Base-by-base conservation (phyloP, 2,113 vertebrate genomes). In the Peucedramus taeniatus region DNA sequence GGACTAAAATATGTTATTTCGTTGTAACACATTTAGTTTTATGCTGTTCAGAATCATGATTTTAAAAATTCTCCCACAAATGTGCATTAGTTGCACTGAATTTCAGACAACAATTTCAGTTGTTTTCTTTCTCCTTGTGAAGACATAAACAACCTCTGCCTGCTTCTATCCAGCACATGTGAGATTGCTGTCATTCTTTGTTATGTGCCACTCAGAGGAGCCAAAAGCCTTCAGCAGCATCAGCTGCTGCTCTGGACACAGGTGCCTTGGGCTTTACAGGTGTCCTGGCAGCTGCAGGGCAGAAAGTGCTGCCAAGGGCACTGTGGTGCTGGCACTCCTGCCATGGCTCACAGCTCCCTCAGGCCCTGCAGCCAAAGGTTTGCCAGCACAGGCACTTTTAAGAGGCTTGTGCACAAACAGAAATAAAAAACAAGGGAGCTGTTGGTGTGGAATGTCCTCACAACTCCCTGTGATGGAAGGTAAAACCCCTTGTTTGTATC, bases 291-390 rank as follows among this genome's bases (percentile, higher is more conserved):
- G 23, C 27, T 8, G 59, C 90, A 70, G 44, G 60, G 39, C 57
- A 16, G 24, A 3, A 3, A 2, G 50, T 14, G 16, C 50, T 7
- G 12, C 49, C 13, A 2, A 59, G 33, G 57, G 54, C 63, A 82
- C 53, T 27, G 22, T 35, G 5, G 27, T 4, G n/a, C 71, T 37
- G 45, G 42, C 72, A 49, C 63, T 16, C 2, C 39, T 27, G 30
- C 3, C 1, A 4, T 0, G 6, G 6, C 75, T n/a, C 51, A 1
- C 27, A 0, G 51, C 70, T 80, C 44, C 40, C 31, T 11, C 5
- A 14, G 7, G 15, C 49, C 15, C 42, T 27, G 39, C 63, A 42
- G 77, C 40, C 60, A 35, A n/a, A 57, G 45, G 7, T 10, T 50
- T 22, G 35, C 20, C 64, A 65, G 23, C 33, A 59, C 13, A 11